A percentile compares a stretch with the other conserved stretches of the same genome.
Evolutionary conservation across 2,888 invertebrate species (phyloP).

Genomic region (Dasypogon diadema): DNA sequence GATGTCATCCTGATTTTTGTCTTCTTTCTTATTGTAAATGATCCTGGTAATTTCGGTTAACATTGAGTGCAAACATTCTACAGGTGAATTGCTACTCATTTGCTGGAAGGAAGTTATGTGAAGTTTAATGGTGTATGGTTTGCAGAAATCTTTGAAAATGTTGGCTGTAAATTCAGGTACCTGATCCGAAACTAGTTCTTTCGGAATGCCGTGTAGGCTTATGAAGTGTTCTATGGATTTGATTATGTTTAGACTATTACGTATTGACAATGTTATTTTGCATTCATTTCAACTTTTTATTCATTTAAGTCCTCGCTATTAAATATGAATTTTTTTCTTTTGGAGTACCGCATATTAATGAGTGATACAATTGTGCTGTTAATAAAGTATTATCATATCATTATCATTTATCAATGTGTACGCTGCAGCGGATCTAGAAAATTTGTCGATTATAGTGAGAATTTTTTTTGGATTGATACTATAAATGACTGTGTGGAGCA

Average conservation of each 20-base stretch:
- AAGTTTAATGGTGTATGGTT: not conserved
- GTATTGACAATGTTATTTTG: not conserved
- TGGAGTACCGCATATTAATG: too few relatives aligned
- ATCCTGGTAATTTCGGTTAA: not conserved
- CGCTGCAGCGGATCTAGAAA: constrained; percentile 34
- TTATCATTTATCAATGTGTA: too few relatives aligned
- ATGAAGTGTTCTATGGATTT: constrained; percentile 31
- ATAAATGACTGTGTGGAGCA: constrained; percentile 41
- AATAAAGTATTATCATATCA: too few relatives aligned
- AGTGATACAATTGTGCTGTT: too few relatives aligned
- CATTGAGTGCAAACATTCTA: constrained; percentile 1
- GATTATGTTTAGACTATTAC: not conserved
- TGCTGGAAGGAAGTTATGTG: constrained; percentile 7
- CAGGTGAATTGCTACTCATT: not conserved
- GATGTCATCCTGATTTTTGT: not conserved
- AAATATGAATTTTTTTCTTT: too few relatives aligned
- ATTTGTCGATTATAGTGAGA: constrained; percentile 51
- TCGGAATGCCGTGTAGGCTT: constrained; percentile 32
- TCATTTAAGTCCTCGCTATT: too few relatives aligned
- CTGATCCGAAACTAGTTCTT: constrained; percentile 13
- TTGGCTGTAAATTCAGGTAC: constrained; percentile 1
- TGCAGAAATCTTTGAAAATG: not conserved
- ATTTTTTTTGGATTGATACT: constrained; percentile 24
- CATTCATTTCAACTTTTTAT: too few relatives aligned
- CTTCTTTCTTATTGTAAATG: not conserved